A percentile compares a stretch with the other conserved stretches of the same genome.
Evolutionary conservation across 2,113 vertebrate genomes (phyloP).

Genomic region (Seriola dumerili): DNA sequence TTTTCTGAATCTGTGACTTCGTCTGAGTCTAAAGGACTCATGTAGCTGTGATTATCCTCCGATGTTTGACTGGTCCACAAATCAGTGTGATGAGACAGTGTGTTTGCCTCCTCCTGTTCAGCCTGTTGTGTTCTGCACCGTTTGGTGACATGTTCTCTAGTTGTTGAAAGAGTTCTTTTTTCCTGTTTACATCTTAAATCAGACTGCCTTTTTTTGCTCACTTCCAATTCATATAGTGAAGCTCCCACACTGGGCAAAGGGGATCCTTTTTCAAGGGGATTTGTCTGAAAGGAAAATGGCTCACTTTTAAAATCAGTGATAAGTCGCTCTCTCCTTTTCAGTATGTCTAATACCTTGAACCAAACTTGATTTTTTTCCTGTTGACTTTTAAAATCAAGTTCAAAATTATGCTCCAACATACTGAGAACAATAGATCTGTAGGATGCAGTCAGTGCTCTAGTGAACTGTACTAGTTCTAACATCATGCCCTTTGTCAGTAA

Average conservation of each 20-base stretch:
- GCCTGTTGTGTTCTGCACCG: neutral
- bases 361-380: conserved; percentile 2
- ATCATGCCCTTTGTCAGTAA: conserved; percentile 36
- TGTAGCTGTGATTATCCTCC: neutral
- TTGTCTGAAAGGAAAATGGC: neutral
- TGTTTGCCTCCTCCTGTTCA: neutral
- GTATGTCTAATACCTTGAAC: neutral
- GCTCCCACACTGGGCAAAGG: neutral
- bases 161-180: neutral
- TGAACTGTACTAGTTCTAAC: conserved; percentile 37
- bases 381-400: conserved; percentile 32
- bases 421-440: conserved; percentile 21
- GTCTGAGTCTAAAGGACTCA: conserved; percentile 3
- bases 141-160: neutral
- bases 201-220: conserved; percentile 14
- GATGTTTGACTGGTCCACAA: neutral
- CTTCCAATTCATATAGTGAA: neutral
- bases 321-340: conserved; percentile 15
- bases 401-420: conserved; percentile 47
- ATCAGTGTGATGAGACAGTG: neutral
- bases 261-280: neutral
- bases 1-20: neutral
- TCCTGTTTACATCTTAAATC: neutral
- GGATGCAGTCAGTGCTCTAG: conserved; percentile 19
- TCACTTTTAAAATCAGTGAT: neutral